Evolutionary conservation across 2,888 invertebrate species (phyloP), one percentile per base, ranked within the genome.

Genomic region (Punctoribates punctum): DNA sequence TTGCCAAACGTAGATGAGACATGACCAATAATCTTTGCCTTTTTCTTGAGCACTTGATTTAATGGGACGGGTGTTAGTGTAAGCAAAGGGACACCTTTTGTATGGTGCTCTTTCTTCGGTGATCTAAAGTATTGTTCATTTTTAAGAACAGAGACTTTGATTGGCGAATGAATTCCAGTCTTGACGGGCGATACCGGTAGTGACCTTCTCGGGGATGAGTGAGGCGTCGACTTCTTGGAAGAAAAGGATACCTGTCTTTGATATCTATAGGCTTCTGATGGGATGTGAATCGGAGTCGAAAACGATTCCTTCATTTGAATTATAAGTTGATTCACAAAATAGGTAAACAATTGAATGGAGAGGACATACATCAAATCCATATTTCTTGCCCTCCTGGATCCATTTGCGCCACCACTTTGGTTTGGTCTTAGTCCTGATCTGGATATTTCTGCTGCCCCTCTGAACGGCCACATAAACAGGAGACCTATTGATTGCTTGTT

Each of bases 401-500:
- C 62, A 62, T 29, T 62, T 62, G 6, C 62, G 15, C 62, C 62
- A 62, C 62, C 62, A 62, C 62, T 62, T 62, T 1, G 62, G 62
- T 62, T 62, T 62, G 13, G 62, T 62, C 9, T 27, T 13, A 27
- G 62, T 62, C 17, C 62, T 62, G 17, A 62, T 62, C 29, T 62
- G 62, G 9, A 62, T 62, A 62, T 62, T 62, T 34, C 29, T 29
- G 62, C 29, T 29, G n/a, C 62, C 62, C 29, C 34, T 62, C 17
- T 62, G 62, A n/a, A 62, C 27, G 62, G 62, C 62, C 62, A 62
- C 62, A 62, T 62, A 62, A 15, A 62, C 34, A 1, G 62, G 62
- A 2, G 62, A 62, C 9, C n/a, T 62, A 62, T 34, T 34, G 17
- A 62, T 62, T 4, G 62, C 62, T 25, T 62, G 62, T 62, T 62